Evolutionary conservation across 2,888 invertebrate species (phyloP).

Genomic region (Erynnis tages): DNA sequence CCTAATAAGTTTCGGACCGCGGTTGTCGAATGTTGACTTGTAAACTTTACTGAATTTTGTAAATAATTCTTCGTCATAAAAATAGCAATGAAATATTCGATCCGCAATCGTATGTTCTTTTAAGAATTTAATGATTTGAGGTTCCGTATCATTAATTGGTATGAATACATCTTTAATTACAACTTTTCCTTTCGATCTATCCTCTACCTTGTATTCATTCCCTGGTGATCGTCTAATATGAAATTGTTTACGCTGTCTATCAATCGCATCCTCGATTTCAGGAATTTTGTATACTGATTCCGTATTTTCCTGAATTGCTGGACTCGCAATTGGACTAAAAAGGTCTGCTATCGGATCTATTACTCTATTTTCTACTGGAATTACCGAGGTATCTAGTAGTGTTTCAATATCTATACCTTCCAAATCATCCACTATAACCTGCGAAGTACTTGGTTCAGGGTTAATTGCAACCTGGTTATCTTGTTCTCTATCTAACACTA

Average conservation of each 20-base stretch:
- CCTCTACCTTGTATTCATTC: conserved; percentile 31
- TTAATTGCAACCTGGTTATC: neutral
- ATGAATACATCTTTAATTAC: conserved; percentile 34
- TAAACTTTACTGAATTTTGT: conserved; percentile 23
- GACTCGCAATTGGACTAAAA: conserved; percentile 9
- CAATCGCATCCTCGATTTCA: conserved; percentile 35
- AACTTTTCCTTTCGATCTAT: conserved; percentile 31
- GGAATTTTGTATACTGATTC: conserved; percentile 21
- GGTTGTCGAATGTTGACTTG: conserved; percentile 24
- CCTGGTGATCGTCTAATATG: conserved; percentile 35
- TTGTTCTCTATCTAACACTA: neutral
- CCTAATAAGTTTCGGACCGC: conserved; percentile 28
- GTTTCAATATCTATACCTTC: neutral
- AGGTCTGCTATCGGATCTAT: conserved; percentile 1
- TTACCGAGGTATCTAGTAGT: neutral
- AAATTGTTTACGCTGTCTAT: conserved; percentile 39
- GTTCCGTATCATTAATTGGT: conserved; percentile 32
- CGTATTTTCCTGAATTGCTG: conserved; percentile 14
- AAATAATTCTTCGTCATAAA: conserved; percentile 31
- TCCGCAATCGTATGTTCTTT: conserved; percentile 30
- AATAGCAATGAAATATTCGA: conserved; percentile 15
- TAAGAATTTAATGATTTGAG: conserved; percentile 30
- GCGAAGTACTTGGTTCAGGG: neutral
- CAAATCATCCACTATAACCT: neutral
- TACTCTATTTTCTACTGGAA: neutral